Evolutionary conservation across 2,888 invertebrate species (phyloP), one percentile per base, ranked within the genome.

Genomic region (Polietes domitor): DNA sequence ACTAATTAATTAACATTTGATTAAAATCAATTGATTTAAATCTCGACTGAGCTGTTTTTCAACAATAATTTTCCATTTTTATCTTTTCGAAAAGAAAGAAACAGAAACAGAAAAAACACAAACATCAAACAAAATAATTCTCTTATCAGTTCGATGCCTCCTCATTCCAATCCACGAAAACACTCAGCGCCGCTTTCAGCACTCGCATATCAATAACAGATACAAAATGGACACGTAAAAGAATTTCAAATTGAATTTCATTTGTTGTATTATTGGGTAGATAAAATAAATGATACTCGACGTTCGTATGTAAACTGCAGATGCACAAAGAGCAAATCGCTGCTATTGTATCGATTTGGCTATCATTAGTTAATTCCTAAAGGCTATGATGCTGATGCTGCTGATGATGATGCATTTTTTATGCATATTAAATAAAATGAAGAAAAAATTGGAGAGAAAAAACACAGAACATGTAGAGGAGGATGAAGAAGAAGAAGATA

Each of bases 401-500:
- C n/a, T n/a, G n/a, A n/a, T 37, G 3, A 6, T 68, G 68, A 80
- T 77, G 70, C 63, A 80, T 83, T 80, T 77, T n/a, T 75, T 68
- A 71, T 80, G 77, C 80, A 77, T 80, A 80, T 77, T 74, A 63
- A 80, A 80, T 76, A 24, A 65, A 10, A 15, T 58, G 24, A 19
- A 19, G n/a, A 19, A 50, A 50, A 32, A 32, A 6, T 32, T 32
- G 9, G 9, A 32, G 32, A 4, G 32, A 32, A 6, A 32, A 6
- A 32, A 9, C 32, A 32, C 9, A 2, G 5, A 47, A 47, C 15
- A n/a, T 12, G 41, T 41, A 41, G 6, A 47, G 1, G n/a, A n/a
- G 0, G n/a, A n/a, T n/a, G 47, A 77, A 63, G 41, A 55, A 71
- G 61, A 32, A 58, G 58, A 24, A 24, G 58, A 24, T 58, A 58